These are phyloP conservation scores for Tauraco erythrolophus DNA, from an alignment of 2,113 vertebrate species.

Conservation along the genomic window DNA sequence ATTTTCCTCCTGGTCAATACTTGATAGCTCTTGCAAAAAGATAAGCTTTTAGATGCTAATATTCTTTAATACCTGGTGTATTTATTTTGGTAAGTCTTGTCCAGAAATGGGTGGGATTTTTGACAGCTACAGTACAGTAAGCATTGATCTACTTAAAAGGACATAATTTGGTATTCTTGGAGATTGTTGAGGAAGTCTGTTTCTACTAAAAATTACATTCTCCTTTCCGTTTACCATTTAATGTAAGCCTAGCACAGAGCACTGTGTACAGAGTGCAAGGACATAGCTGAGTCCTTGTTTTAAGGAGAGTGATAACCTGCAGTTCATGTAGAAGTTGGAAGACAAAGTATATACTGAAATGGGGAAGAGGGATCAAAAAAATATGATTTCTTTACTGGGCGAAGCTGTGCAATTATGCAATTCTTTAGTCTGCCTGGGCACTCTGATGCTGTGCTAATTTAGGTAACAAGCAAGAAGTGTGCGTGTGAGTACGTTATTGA, in stretches of 20 bases:
- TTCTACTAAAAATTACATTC: slow-evolving; percentile 22
- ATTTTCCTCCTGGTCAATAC: neutral
- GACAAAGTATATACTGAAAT: neutral
- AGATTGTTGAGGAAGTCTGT: slow-evolving; percentile 43
- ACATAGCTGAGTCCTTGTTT: neutral
- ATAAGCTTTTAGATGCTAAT: slow-evolving; percentile 23
- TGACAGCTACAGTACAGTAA: slow-evolving; percentile 42
- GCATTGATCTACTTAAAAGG: slow-evolving; percentile 63
- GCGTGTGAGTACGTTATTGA: neutral
- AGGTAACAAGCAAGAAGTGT: neutral
- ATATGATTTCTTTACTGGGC: neutral
- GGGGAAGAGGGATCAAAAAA: neutral
- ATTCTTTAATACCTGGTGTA: slow-evolving; percentile 24
- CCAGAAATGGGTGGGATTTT: slow-evolving; percentile 38
- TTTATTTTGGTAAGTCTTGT: slow-evolving; percentile 41
- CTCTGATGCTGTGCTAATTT: neutral
- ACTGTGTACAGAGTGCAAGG: neutral
- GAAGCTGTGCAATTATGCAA: neutral
- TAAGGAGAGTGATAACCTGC: neutral
- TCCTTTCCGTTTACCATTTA: neutral
- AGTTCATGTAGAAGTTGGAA: neutral
- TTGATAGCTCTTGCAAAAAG: slow-evolving; percentile 1
- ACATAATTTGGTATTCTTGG: slow-evolving; percentile 38
- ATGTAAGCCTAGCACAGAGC: neutral
- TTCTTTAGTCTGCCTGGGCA: neutral